Evolutionary conservation across 2,888 invertebrate genomes (phyloP).

Genomic region (Parochlus steinenii): DNA sequence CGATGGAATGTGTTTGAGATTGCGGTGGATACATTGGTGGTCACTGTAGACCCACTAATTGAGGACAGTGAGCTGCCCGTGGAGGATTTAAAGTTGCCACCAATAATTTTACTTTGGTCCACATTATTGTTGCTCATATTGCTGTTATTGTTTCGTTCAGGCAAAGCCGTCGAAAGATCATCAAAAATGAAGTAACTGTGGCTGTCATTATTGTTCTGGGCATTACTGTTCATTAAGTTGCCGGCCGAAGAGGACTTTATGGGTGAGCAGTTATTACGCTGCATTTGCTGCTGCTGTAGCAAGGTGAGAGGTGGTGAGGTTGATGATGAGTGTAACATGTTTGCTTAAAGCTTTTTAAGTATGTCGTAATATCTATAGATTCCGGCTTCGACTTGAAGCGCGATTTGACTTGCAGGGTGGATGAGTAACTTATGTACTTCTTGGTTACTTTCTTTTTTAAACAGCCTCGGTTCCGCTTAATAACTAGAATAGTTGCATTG

Average conservation of each 20-base stretch:
- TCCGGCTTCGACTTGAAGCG: too few species aligned
- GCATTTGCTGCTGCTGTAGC: constrained; percentile 15
- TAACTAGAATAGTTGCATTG: too few species aligned
- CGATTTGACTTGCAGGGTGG: too few species aligned
- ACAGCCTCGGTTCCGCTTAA: too few species aligned
- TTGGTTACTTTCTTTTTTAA: too few species aligned
- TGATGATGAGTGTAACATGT: constrained; percentile 12
- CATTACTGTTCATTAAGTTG: constrained; percentile 13
- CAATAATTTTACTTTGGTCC: constrained; percentile 14
- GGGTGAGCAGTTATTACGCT: constrained; percentile 13
- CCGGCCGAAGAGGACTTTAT: constrained; percentile 12
- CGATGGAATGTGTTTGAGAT: constrained; percentile 12
- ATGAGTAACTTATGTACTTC: too few species aligned
- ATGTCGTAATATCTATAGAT: too few species aligned
- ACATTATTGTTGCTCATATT: constrained; percentile 18
- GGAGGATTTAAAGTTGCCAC: constrained; percentile 11
- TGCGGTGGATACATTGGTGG: constrained; percentile 11
- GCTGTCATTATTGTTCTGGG: too few species aligned
- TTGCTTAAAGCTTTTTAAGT: background rate
- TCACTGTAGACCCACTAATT: constrained; percentile 11
- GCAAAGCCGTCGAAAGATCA: constrained; percentile 16
- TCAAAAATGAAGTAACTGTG: constrained; percentile 16
- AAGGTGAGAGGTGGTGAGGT: constrained; percentile 14
- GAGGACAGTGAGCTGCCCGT: constrained; percentile 9
- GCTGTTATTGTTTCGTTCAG: constrained; percentile 15